A percentile compares a stretch with the other conserved stretches of the same genome.
Conservation (phyloP, 2,797 vertebrate genomes). For the Pangasius larnaudii region DNA sequence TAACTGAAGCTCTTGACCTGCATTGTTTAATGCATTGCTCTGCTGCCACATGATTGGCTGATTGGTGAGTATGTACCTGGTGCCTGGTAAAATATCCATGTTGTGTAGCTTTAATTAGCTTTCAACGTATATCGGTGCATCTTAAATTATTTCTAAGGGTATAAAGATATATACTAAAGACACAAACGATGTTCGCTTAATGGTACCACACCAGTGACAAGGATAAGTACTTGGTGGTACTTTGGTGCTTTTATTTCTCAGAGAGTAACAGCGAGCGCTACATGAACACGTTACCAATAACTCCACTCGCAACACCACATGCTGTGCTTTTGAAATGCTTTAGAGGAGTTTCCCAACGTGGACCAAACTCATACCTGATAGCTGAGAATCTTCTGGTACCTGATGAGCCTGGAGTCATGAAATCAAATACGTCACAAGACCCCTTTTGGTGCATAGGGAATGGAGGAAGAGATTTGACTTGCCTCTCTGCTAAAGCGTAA, state of each 20-base stretch:
- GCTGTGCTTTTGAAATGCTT: neutral
- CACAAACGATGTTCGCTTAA: neutral
- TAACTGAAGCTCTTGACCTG: neutral
- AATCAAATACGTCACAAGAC: too few species aligned
- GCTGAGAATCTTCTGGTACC: neutral
- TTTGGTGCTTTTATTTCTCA: too few species aligned
- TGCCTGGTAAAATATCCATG: neutral
- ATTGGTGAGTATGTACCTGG: neutral
- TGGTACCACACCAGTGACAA: neutral
- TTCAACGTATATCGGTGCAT: neutral
- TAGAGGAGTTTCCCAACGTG: neutral
- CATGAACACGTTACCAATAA: too few species aligned
- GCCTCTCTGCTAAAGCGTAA: neutral
- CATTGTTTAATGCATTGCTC: neutral
- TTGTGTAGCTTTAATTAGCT: neutral
- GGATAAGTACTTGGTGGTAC: neutral
- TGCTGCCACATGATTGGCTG: neutral
- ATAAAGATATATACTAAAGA: neutral
- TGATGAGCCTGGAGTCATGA: too few species aligned
- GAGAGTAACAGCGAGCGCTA: too few species aligned
- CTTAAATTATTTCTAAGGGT: neutral
- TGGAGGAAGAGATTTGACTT: neutral
- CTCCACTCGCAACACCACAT: neutral
- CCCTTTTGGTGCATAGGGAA: too few species aligned
- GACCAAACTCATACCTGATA: neutral